phyloP scores from a whole-genome alignment of 2,888 invertebrate species.

The Cerastis rubricosa region DNA sequence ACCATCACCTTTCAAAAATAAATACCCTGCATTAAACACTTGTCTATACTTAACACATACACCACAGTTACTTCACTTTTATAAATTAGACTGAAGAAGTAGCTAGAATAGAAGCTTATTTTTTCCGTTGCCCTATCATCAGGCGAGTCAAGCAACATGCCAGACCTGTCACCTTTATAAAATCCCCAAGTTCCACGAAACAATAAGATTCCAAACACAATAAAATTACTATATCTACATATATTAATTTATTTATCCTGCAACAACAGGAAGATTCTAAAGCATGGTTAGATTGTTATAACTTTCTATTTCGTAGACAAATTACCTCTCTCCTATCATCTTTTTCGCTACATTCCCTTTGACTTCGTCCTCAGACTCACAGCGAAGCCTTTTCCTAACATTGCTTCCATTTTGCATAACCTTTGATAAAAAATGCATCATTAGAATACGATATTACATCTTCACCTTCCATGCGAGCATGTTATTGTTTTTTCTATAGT shows the following conservation, averaged over 20 bases:
- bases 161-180: slow-evolving; percentile 50
- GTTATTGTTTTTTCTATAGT: not conserved
- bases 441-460: not conserved
- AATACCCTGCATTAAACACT: not conserved
- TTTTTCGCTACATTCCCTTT: slow-evolving; percentile 82
- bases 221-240: not conserved
- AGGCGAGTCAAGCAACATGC: slow-evolving; percentile 50
- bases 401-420: slow-evolving; percentile 72
- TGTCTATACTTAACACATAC: slow-evolving; percentile 35
- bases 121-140: not conserved
- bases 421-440: slow-evolving; percentile 63
- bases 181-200: slow-evolving; percentile 47
- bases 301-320: slow-evolving; percentile 45
- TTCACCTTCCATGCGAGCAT: not conserved
- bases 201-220: slow-evolving; percentile 19
- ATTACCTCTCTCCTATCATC: slow-evolving; percentile 78
- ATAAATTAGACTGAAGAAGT: slow-evolving; percentile 1
- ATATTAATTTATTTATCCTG: slow-evolving; percentile 1
- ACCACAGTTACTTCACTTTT: slow-evolving; percentile 22
- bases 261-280: slow-evolving; percentile 3
- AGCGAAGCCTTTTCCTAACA: slow-evolving; percentile 81
- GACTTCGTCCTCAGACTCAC: slow-evolving; percentile 78
- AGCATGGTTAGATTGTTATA: not conserved
- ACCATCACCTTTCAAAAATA: slow-evolving; percentile 23
- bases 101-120: not conserved